Percentiles rank a stretch among this genome's conserved stretches.
phyloP scores from a whole-genome alignment of 2,797 vertebrate species.

The Botia almorhae region DNA sequence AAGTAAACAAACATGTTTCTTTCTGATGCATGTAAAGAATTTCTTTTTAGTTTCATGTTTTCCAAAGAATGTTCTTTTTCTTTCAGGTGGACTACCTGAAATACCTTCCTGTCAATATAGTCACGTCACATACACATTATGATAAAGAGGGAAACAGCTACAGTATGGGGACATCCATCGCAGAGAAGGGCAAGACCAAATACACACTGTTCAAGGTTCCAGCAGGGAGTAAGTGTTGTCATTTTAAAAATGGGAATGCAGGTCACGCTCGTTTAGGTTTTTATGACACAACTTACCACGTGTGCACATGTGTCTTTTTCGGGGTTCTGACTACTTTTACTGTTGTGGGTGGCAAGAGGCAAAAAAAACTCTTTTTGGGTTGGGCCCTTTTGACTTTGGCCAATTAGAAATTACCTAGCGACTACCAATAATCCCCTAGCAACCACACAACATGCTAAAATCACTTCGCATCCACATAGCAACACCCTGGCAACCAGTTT shows the following conservation, averaged over 20 bases:
- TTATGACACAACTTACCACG: background rate
- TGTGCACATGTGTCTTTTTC: too few species aligned
- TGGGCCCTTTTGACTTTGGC: too few species aligned
- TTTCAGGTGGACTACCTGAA: conserved; percentile 91
- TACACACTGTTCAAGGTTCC: conserved; percentile 92
- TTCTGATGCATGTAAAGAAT: background rate
- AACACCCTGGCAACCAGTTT: background rate
- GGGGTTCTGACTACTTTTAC: too few species aligned
- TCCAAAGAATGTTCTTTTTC: conserved; percentile 8
- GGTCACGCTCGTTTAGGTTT: background rate
- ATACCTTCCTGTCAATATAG: conserved; percentile 83
- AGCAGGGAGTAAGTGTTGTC: conserved; percentile 64
- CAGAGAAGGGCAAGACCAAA: conserved; percentile 92
- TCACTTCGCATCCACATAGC: background rate
- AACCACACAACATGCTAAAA: background rate
- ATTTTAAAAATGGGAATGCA: background rate
- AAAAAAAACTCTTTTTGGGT: too few species aligned
- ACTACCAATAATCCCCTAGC: background rate
- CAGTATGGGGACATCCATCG: conserved; percentile 92
- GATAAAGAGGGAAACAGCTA: conserved; percentile 88
- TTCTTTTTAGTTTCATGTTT: background rate
- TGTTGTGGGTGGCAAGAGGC: too few species aligned
- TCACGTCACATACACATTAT: conserved; percentile 91
- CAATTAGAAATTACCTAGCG: too few species aligned
- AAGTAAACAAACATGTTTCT: conserved; percentile 76